Conservation (phyloP, 1,140 invertebrate genomes). For the Drosophila rufa region DNA sequence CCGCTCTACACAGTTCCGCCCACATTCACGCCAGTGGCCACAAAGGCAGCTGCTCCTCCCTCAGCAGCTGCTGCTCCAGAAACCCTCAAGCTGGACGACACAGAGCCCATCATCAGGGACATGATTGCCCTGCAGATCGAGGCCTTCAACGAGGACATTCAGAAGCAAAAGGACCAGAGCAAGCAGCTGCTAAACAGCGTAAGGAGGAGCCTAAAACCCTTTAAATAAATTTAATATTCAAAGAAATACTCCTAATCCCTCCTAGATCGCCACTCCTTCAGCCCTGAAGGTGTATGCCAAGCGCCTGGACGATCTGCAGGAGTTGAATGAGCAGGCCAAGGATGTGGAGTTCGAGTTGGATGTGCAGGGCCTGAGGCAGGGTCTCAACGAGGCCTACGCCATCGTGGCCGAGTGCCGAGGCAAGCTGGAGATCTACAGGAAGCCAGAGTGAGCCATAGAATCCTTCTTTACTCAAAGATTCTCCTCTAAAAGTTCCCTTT, state of each 20-base stretch:
- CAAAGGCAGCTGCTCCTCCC: conserved; percentile 2
- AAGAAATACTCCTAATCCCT: neutral
- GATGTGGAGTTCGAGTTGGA: conserved; percentile 84
- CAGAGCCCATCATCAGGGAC: conserved; percentile 66
- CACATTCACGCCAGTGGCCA: conserved; percentile 59
- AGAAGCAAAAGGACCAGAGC: conserved; percentile 86
- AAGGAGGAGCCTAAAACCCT: conserved; percentile 3
- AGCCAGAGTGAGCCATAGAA: conserved; percentile 86
- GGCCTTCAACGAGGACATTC: conserved; percentile 88
- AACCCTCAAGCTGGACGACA: conserved; percentile 50
- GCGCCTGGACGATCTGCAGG: conserved; percentile 86
- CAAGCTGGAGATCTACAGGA: conserved; percentile 84
- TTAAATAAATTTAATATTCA: neutral
- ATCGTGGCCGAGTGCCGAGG: conserved; percentile 88
- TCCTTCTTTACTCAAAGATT: neutral
- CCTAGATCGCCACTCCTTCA: conserved; percentile 86
- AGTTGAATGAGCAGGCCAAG: conserved; percentile 86
- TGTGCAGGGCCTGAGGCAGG: conserved; percentile 86
- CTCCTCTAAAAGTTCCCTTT: neutral
- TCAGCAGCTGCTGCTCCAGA: conserved; percentile 8
- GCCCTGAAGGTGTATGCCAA: conserved; percentile 86
- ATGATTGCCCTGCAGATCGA: conserved; percentile 86
- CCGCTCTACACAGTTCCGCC: conserved; percentile 75
- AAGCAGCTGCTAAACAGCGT: conserved; percentile 86
- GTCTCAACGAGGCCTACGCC: conserved; percentile 87